Percentiles rank a stretch among this genome's conserved stretches.
Evolutionary conservation across 2,888 invertebrate species (phyloP).

Genomic region (Caenorhabditis sulstoni): DNA sequence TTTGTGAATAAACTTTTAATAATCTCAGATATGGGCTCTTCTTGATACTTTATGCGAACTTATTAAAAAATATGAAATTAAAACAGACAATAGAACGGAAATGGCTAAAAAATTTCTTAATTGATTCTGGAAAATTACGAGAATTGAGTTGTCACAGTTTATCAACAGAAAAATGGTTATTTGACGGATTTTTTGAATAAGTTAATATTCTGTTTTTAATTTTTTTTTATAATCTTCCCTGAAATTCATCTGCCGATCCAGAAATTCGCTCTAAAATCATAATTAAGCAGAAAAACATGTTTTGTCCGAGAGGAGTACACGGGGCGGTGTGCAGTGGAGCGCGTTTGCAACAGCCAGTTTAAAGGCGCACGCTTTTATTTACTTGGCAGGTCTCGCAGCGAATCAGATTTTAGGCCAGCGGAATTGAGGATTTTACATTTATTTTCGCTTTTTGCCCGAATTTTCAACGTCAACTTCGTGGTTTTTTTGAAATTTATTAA

Average conservation of each 20-base stretch:
- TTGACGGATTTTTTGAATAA: too few relatives aligned
- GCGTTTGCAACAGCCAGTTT: constrained; percentile 25
- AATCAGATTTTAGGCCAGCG: constrained; percentile 29
- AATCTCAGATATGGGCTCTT: constrained; percentile 14
- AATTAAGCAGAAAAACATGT: too few relatives aligned
- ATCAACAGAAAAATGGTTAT: too few relatives aligned
- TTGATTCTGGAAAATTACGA: too few relatives aligned
- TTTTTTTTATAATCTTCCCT: too few relatives aligned
- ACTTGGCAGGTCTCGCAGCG: constrained; percentile 29
- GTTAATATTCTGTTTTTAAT: too few relatives aligned
- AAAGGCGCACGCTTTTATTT: constrained; percentile 50
- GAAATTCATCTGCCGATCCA: too few relatives aligned
- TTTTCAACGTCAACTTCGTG: background rate
- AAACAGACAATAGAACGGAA: too few relatives aligned
- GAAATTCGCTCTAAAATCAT: too few relatives aligned
- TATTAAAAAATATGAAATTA: background rate
- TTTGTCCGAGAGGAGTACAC: constrained; percentile 33
- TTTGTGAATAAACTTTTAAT: constrained; percentile 48
- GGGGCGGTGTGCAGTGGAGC: constrained; percentile 27
- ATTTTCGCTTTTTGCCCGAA: constrained; percentile 19
- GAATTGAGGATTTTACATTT: background rate
- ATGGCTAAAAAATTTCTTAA: too few relatives aligned
- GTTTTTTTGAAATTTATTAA: background rate
- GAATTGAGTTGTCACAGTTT: too few relatives aligned
- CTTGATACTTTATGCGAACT: background rate